These are phyloP conservation scores for Drosophila arizonae DNA, from an alignment of 1,140 invertebrate genomes.

Conservation along the genomic window DNA sequence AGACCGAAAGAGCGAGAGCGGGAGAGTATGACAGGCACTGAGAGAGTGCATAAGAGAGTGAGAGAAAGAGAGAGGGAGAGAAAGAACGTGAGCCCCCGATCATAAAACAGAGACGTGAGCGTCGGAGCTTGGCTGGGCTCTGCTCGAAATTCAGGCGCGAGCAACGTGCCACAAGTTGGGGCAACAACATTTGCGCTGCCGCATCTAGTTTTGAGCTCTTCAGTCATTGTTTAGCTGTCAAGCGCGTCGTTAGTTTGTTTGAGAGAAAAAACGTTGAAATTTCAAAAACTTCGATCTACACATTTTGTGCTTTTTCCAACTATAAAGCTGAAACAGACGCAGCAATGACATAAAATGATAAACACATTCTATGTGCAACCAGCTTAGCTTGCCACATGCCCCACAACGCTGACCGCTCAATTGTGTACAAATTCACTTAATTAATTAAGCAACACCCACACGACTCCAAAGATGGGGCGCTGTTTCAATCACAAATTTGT, in stretches of 20 bases:
- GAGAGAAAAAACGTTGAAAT: conserved; percentile 21
- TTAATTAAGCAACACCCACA: conserved; percentile 24
- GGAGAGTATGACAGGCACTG: neutral
- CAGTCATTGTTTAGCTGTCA: conserved; percentile 47
- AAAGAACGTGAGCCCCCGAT: neutral
- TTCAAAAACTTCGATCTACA: conserved; percentile 7
- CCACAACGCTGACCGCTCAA: conserved; percentile 25
- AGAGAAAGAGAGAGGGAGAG: neutral
- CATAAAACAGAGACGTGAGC: neutral
- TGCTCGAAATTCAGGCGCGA: conserved; percentile 3
- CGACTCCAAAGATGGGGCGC: conserved; percentile 51
- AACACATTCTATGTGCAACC: neutral
- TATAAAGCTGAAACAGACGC: neutral
- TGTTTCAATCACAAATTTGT: conserved; percentile 73
- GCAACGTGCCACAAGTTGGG: conserved; percentile 48
- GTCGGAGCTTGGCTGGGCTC: conserved; percentile 14
- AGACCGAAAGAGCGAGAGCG: conserved; percentile 18
- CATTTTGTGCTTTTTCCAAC: neutral
- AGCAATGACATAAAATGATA: conserved; percentile 14
- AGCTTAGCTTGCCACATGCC: conserved; percentile 2
- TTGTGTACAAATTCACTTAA: conserved; percentile 33
- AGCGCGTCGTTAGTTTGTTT: conserved; percentile 22
- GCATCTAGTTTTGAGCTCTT: conserved; percentile 21
- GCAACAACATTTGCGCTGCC: conserved; percentile 13
- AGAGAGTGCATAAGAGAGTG: neutral